Evolutionary conservation across 2,113 vertebrate genomes (phyloP), one percentile per base, ranked within the genome.

Genomic region (Pluvialis apricaria): DNA sequence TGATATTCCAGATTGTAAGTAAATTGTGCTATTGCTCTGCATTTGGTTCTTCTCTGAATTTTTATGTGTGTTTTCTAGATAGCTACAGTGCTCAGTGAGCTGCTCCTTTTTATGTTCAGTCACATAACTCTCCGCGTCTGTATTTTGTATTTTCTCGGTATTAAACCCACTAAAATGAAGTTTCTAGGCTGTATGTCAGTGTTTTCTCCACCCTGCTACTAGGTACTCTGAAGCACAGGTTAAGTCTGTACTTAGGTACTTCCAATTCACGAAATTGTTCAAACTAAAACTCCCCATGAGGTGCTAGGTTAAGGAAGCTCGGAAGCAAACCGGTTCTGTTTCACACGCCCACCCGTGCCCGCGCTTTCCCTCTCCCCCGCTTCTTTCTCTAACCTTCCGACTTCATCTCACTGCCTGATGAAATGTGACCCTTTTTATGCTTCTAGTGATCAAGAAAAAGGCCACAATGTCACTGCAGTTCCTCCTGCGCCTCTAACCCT

Each of bases 1-100:
- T 98, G 98, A 98, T 98, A 95, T 89, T 98, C 98, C 98, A 98
- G 98, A 98, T 98, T 98, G 98, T 97, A 97, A 97, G 97, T 96
- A 97, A 98, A 98, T 98, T 97, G 98, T 96, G 97, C 98, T 98
- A 97, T 98, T 97, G 97, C 98, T 97, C 98, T 80, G 65, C 95
- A 94, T 97, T 98, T 44, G 11, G 22, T 96, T 98, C 97, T 97
- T 97, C 86, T 96, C 91, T 47, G 94, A 97, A 95, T 97, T 98
- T 97, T 97, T 97, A 96, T 97, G 95, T 97, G 96, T 95, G 95
- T 96, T 98, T 98, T 97, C 95, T 94, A 81, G 96, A 96, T 96
- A 68, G 86, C 97, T 84, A 77, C 85, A 90, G 93, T 96, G 97
- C 96, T 98, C 95, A 96, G 96, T 92, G 97, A 98, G 93, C 96